phyloP scores from a whole-genome alignment of 2,888 invertebrate genomes.

The Drymonia ruficornis region DNA sequence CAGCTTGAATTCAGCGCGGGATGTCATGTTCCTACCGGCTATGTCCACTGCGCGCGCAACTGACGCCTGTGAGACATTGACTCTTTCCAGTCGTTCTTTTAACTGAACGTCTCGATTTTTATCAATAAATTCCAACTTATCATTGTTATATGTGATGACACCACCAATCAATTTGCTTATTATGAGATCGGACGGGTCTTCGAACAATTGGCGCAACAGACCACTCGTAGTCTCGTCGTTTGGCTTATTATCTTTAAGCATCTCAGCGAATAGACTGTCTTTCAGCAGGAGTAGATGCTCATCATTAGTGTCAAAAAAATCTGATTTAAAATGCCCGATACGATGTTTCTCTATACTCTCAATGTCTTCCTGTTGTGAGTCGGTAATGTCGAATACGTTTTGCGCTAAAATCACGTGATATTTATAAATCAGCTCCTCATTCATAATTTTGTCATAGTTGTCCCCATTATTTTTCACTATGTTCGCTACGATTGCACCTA shows the following conservation, averaged over 20 bases:
- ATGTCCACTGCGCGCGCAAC: not conserved
- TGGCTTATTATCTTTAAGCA: not conserved
- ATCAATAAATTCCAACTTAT: not conserved
- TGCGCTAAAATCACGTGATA: constrained; percentile 8
- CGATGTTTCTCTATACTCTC: not conserved
- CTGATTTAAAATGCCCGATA: not conserved
- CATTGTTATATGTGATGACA: not conserved
- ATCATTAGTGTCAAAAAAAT: not conserved
- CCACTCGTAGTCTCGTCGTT: not conserved
- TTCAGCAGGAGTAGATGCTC: not conserved
- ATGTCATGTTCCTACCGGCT: not conserved
- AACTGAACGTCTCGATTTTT: not conserved
- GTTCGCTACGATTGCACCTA: not conserved
- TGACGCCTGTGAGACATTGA: not conserved
- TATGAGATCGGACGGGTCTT: not conserved
- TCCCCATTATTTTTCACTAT: not conserved
- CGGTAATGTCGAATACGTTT: constrained; percentile 1
- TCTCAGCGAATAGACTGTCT: not conserved
- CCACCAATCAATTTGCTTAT: not conserved
- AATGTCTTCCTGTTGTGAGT: too few species aligned
- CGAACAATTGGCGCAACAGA: not conserved
- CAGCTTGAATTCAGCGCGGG: not conserved
- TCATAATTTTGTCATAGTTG: constrained; percentile 3
- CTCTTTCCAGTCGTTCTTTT: not conserved
- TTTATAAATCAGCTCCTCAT: not conserved